These are phyloP conservation scores for Trisateles emortualis DNA, from an alignment of 2,888 invertebrate species.

Conservation along the genomic window DNA sequence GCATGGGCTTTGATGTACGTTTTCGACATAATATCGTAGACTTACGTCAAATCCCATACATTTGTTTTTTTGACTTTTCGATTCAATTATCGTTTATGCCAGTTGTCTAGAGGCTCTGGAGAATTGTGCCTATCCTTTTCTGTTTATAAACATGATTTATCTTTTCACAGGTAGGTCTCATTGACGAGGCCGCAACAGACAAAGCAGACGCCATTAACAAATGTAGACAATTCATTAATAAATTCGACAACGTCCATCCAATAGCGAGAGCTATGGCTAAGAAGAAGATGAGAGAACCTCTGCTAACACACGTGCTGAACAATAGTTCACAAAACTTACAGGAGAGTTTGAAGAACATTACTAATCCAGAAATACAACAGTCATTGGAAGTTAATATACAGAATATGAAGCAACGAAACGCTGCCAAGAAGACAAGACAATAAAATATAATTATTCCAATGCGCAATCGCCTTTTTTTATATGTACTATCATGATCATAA, in stretches of 20 bases:
- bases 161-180: conserved; percentile 87
- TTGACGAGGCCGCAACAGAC: conserved; percentile 91
- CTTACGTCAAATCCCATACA: no score
- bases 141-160: background rate
- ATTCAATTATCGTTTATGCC: no score
- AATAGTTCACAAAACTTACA: conserved; percentile 89
- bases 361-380: conserved; percentile 90
- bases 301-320: conserved; percentile 84
- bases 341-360: conserved; percentile 87
- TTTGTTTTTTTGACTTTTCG: no score
- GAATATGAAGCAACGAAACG: conserved; percentile 87
- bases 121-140: background rate
- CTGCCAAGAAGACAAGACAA: conserved; percentile 46
- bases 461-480: no score
- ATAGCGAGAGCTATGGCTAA: conserved; percentile 87
- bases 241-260: conserved; percentile 89
- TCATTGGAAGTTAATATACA: conserved; percentile 91
- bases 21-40: no score
- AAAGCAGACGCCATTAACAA: conserved; percentile 90
- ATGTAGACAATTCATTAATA: conserved; percentile 88
- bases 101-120: no score
- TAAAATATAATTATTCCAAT: no score
- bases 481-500: no score
- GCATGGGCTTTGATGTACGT: no score
- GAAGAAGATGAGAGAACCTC: conserved; percentile 78